Evolutionary conservation across 1,140 invertebrate genomes (phyloP).

Genomic region (Cydia strobilella): DNA sequence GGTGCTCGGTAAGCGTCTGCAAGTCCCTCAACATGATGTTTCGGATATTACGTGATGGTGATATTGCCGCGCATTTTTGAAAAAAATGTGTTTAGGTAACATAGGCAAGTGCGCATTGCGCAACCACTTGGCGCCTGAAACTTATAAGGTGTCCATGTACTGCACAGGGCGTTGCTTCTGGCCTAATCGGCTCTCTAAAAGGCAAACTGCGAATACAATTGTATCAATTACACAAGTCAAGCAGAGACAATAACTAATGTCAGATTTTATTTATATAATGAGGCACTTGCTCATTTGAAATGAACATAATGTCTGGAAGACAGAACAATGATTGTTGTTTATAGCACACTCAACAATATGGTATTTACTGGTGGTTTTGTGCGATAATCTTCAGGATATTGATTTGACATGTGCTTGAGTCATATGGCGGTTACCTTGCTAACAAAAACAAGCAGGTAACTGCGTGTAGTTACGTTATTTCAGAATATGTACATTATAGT

Average conservation of each 20-base stretch:
- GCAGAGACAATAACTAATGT: slow-evolving; percentile 34
- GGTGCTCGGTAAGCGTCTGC: too few relatives aligned
- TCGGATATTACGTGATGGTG: too few relatives aligned
- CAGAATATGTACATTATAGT: too few relatives aligned
- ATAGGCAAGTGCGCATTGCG: neutral
- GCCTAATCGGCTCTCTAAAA: slow-evolving; percentile 23
- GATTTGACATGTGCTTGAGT: neutral
- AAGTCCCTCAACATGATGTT: too few relatives aligned
- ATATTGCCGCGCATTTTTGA: too few relatives aligned
- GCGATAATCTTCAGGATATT: slow-evolving; percentile 7
- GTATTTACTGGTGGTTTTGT: slow-evolving; percentile 9
- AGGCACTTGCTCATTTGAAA: slow-evolving; percentile 44
- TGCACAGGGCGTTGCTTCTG: neutral
- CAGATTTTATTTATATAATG: slow-evolving; percentile 28
- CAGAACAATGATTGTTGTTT: slow-evolving; percentile 47
- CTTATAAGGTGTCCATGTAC: neutral
- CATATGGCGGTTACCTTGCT: neutral
- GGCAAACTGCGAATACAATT: slow-evolving; percentile 43
- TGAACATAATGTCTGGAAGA: slow-evolving; percentile 46
- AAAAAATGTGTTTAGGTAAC: too few relatives aligned
- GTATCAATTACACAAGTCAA: slow-evolving; percentile 47
- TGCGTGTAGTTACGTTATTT: neutral
- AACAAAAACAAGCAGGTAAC: neutral
- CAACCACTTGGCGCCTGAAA: neutral
- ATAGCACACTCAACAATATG: slow-evolving; percentile 16